Conservation (phyloP, 2,113 vertebrate genomes). For the Pseudonaja textilis region DNA sequence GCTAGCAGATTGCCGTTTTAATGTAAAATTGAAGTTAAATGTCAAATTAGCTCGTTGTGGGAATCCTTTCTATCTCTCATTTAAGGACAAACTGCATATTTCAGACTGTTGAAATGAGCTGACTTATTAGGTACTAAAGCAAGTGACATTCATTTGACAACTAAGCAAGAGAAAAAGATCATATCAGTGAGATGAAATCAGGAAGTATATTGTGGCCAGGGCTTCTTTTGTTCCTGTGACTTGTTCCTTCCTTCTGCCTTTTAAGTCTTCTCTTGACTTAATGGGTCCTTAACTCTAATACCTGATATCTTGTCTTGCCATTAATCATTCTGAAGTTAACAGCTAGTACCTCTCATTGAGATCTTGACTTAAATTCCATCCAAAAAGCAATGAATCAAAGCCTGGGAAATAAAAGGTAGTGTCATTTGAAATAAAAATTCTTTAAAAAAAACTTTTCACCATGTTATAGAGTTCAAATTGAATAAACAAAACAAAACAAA, state of each 20-base stretch:
- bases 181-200: constrained; percentile 51
- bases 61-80: constrained; percentile 11
- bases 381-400: constrained; percentile 65
- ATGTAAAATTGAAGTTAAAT: not conserved
- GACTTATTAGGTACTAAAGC: constrained; percentile 18
- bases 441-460: not conserved
- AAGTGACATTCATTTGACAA: constrained; percentile 41
- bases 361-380: constrained; percentile 62
- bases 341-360: constrained; percentile 67
- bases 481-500: not conserved
- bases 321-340: constrained; percentile 90
- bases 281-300: constrained; percentile 66
- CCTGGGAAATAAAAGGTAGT: constrained; percentile 51
- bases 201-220: constrained; percentile 38
- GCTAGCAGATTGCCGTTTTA: not conserved
- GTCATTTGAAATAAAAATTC: constrained; percentile 41
- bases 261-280: constrained; percentile 65
- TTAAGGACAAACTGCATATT: constrained; percentile 4
- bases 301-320: constrained; percentile 74
- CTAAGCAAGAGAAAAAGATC: constrained; percentile 34
- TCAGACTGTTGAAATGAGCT: constrained; percentile 6
- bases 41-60: constrained; percentile 16
- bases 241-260: constrained; percentile 72
- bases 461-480: constrained; percentile 14
- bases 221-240: constrained; percentile 58